phyloP scores from a whole-genome alignment of 1,140 invertebrate genomes.

The Brachionus manjavacas region DNA sequence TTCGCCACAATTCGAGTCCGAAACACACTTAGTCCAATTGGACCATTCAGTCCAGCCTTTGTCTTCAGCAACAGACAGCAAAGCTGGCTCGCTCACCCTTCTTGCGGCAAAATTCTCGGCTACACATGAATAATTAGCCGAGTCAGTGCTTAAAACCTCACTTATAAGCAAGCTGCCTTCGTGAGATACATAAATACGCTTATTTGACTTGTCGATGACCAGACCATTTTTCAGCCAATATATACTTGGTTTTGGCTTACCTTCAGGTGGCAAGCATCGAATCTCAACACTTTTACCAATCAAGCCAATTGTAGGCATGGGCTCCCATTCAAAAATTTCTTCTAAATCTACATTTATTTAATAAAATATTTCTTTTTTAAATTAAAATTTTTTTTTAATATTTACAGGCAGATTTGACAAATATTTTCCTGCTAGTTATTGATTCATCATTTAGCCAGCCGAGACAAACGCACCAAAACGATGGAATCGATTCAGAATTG shows the following conservation, averaged over 20 bases:
- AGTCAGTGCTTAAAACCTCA: constrained; percentile 1
- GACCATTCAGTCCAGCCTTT: constrained; percentile 38
- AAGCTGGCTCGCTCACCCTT: neutral
- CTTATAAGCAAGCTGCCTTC: constrained; percentile 18
- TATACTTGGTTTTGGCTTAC: constrained; percentile 18
- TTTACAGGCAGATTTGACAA: neutral
- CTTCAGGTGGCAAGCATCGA: neutral
- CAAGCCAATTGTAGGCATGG: neutral
- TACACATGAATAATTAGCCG: constrained; percentile 39
- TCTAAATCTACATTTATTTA: constrained; percentile 1
- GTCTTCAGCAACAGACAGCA: neutral
- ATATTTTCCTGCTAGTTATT: neutral
- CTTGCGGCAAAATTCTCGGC: constrained; percentile 18
- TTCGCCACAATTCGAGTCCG: neutral
- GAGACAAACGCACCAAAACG: constrained; percentile 17
- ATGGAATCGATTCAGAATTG: neutral
- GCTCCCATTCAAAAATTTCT: constrained; percentile 32
- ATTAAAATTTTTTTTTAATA: neutral
- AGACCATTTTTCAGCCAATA: constrained; percentile 35
- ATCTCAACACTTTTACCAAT: constrained; percentile 13
- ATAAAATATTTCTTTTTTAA: neutral
- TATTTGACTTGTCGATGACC: constrained; percentile 13
- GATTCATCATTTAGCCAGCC: neutral
- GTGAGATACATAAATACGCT: neutral
- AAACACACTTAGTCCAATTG: neutral